Evolutionary conservation across 2,797 vertebrate genomes (phyloP).

Genomic region (Chelidonichthys spinosus): DNA sequence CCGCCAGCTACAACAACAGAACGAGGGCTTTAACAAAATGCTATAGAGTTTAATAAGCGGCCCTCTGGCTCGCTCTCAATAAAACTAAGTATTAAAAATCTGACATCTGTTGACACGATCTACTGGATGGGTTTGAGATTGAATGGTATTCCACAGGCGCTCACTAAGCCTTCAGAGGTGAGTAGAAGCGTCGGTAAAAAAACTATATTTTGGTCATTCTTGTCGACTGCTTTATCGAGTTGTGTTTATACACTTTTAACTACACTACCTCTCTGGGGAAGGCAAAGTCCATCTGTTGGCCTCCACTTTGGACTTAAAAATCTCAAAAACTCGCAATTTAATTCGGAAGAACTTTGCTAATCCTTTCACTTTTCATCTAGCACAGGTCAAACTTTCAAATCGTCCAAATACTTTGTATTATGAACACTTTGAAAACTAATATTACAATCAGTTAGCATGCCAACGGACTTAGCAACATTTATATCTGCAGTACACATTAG

Average conservation of each 20-base stretch:
- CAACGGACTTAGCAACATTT: neutral
- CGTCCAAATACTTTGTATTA: neutral
- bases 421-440: neutral
- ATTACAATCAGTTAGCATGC: neutral
- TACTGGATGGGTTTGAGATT: neutral
- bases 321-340: too few species aligned
- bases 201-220: too few species aligned
- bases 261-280: too few species aligned
- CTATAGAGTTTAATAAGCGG: neutral
- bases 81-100: constrained; percentile 1
- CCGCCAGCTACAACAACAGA: constrained; percentile 20
- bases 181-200: too few species aligned
- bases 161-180: neutral
- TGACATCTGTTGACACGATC: neutral
- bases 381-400: neutral
- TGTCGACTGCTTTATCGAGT: neutral
- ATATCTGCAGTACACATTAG: too few species aligned
- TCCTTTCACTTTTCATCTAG: neutral
- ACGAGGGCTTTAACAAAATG: neutral
- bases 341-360: neutral
- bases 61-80: neutral
- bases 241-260: too few species aligned
- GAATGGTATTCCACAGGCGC: neutral
- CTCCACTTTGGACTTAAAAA: too few species aligned
- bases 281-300: too few species aligned